These are phyloP conservation scores for Hipposideros larvatus DNA, from an alignment of 2,797 vertebrate genomes.

Conservation along the genomic window DNA sequence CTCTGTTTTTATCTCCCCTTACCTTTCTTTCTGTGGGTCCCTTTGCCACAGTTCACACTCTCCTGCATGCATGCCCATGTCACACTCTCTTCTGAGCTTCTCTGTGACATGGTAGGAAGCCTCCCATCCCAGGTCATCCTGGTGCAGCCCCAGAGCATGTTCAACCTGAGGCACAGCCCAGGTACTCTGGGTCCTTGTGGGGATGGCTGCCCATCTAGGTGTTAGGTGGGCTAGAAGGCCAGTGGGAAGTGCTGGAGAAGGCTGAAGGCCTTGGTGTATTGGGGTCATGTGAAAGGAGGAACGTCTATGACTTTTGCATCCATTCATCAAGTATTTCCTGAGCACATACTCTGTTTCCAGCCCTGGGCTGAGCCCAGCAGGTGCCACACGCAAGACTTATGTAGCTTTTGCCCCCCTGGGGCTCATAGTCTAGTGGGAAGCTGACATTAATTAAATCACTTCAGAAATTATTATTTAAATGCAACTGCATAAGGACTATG, in stretches of 20 bases:
- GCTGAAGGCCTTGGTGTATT: neutral
- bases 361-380: neutral
- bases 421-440: neutral
- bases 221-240: neutral
- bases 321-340: neutral
- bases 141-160: neutral
- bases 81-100: neutral
- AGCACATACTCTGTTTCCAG: neutral
- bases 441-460: neutral
- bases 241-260: neutral
- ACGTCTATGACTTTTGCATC: neutral
- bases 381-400: neutral
- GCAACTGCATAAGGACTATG: neutral
- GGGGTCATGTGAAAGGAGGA: neutral
- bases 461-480: constrained; percentile 36
- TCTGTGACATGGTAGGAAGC: neutral
- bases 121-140: neutral
- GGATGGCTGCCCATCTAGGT: neutral
- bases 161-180: neutral
- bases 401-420: neutral
- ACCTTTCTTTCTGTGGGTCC: neutral
- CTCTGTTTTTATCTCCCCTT: neutral
- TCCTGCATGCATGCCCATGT: neutral
- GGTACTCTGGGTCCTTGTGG: neutral
- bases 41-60: neutral